A percentile compares a stretch with the other conserved stretches of the same genome.
phyloP scores from a whole-genome alignment of 2,113 vertebrate genomes.

The Australoheros scitulus region DNA sequence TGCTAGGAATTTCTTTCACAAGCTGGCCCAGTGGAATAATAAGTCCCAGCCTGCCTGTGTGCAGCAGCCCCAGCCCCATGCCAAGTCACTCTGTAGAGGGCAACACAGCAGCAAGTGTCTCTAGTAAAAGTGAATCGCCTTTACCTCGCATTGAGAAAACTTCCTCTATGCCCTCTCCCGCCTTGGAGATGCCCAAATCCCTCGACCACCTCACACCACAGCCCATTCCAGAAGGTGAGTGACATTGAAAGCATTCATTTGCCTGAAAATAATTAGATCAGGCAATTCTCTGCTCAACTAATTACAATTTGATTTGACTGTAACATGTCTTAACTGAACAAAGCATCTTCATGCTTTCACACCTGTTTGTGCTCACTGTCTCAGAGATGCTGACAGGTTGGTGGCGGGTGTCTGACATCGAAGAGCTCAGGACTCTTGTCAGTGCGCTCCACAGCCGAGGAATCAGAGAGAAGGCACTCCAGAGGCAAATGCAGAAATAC shows the following conservation, averaged over 20 bases:
- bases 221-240: slow-evolving; percentile 92
- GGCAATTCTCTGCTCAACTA: slow-evolving; percentile 36
- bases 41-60: slow-evolving; percentile 85
- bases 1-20: slow-evolving; percentile 90
- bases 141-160: slow-evolving; percentile 86
- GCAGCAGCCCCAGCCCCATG: slow-evolving; percentile 84
- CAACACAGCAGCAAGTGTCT: slow-evolving; percentile 85
- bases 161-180: slow-evolving; percentile 77
- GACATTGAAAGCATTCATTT: slow-evolving; percentile 26
- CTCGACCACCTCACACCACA: slow-evolving; percentile 88
- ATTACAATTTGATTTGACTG: slow-evolving; percentile 16
- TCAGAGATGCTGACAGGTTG: slow-evolving; percentile 94
- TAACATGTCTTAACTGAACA: not conserved
- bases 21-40: slow-evolving; percentile 90
- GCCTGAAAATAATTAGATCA: slow-evolving; percentile 55
- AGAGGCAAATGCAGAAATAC: slow-evolving; percentile 97
- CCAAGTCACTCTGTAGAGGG: slow-evolving; percentile 86
- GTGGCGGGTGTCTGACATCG: slow-evolving; percentile 95
- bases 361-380: slow-evolving; percentile 19
- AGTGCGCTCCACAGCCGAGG: slow-evolving; percentile 92
- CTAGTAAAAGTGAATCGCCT: slow-evolving; percentile 92
- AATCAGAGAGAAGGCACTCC: slow-evolving; percentile 93
- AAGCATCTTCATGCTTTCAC: slow-evolving; percentile 16
- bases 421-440: slow-evolving; percentile 89
- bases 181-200: slow-evolving; percentile 88